Conservation (phyloP, 2,113 vertebrate species). For the Ascaphus truei region DNA sequence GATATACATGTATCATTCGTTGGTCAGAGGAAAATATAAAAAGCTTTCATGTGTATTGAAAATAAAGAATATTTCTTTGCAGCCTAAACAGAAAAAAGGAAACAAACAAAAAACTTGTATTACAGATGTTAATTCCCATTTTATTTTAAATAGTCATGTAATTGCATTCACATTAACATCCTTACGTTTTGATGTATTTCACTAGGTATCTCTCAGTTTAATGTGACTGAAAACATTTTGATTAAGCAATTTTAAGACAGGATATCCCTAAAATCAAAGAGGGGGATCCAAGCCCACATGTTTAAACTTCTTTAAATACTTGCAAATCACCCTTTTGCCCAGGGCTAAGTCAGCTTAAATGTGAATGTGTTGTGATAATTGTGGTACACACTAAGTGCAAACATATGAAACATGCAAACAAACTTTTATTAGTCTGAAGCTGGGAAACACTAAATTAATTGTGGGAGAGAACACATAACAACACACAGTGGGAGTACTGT, state of each 20-base stretch:
- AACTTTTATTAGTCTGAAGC: background rate
- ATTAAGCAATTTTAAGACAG: conserved; percentile 6
- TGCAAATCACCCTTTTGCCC: conserved; percentile 9
- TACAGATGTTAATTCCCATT: conserved; percentile 3
- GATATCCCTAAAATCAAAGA: conserved; percentile 23
- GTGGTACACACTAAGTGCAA: conserved; percentile 12
- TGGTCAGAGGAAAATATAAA: conserved; percentile 3
- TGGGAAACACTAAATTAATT: background rate
- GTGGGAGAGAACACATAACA: background rate
- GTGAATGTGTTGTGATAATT: background rate
- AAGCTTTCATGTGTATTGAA: conserved; percentile 9
- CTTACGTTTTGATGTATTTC: background rate
- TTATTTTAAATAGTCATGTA: background rate
- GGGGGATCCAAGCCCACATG: conserved; percentile 10
- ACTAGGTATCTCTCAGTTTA: background rate
- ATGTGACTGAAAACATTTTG: background rate
- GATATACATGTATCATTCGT: too few relatives aligned
- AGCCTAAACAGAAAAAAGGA: conserved; percentile 1
- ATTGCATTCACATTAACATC: background rate
- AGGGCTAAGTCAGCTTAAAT: background rate
- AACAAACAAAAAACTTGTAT: conserved; percentile 9
- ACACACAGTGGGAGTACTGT: too few relatives aligned
- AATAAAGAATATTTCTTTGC: background rate
- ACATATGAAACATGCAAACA: conserved; percentile 7
- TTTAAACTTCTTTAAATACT: conserved; percentile 14